Evolutionary conservation across 2,888 invertebrate species (phyloP).

Genomic region (Torymus tubicola): DNA sequence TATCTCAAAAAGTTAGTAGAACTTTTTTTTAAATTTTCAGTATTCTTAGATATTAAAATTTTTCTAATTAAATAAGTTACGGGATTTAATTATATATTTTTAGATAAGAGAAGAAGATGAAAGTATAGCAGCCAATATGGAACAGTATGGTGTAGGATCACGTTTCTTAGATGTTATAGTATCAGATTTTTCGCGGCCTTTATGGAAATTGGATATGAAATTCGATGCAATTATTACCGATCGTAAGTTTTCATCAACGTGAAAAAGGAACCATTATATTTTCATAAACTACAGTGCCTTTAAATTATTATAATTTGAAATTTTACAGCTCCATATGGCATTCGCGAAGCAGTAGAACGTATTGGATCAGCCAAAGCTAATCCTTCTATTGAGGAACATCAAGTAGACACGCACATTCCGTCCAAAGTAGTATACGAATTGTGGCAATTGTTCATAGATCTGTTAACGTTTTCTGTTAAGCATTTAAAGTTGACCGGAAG

Average conservation of each 20-base stretch:
- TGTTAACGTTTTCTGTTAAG: slow-evolving; percentile 88
- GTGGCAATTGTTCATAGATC: slow-evolving; percentile 88
- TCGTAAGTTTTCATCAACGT: slow-evolving; percentile 80
- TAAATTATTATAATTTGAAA: slow-evolving; percentile 28
- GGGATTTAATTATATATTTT: background rate
- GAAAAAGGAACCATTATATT: background rate
- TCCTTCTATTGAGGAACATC: slow-evolving; percentile 82
- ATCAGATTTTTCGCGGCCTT: slow-evolving; percentile 91
- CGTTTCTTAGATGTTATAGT: slow-evolving; percentile 92
- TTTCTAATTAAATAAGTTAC: no score
- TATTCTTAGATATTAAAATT: no score
- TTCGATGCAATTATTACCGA: slow-evolving; percentile 98
- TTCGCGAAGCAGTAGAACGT: slow-evolving; percentile 93
- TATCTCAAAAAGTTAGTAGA: slow-evolving; percentile 82
- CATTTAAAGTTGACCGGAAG: slow-evolving; percentile 87
- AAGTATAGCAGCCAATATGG: slow-evolving; percentile 91
- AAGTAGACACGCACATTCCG: slow-evolving; percentile 85
- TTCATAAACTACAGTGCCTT: no score
- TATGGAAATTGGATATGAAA: slow-evolving; percentile 84
- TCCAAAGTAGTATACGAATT: slow-evolving; percentile 91
- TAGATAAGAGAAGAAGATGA: slow-evolving; percentile 87
- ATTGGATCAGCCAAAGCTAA: slow-evolving; percentile 82
- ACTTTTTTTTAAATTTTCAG: slow-evolving; percentile 15
- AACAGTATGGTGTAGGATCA: slow-evolving; percentile 88
- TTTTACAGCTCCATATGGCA: slow-evolving; percentile 95